phyloP scores from a whole-genome alignment of 2,888 invertebrate species.

The Cerastis rubricosa region DNA sequence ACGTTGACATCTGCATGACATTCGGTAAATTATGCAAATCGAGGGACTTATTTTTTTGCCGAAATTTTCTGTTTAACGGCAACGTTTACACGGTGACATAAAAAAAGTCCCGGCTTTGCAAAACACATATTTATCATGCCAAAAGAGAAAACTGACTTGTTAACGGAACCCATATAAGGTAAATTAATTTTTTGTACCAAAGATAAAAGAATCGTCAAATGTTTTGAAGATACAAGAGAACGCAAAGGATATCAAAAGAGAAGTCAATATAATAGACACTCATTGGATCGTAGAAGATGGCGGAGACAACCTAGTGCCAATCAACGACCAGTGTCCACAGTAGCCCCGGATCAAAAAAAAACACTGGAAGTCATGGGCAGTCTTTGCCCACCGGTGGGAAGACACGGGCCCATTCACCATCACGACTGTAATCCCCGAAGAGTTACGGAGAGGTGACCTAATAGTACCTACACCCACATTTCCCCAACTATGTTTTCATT shows the following conservation, averaged over 20 bases:
- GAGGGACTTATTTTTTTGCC: slow-evolving; percentile 21
- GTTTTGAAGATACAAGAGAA: not conserved
- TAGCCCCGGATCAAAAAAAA: too few species aligned
- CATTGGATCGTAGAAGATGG: not conserved
- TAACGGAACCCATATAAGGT: slow-evolving; percentile 26
- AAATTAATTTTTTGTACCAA: slow-evolving; percentile 10
- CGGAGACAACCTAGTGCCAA: not conserved
- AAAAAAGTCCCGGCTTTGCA: slow-evolving; percentile 17
- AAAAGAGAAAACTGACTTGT: slow-evolving; percentile 44
- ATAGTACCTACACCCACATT: too few species aligned
- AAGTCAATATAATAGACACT: not conserved
- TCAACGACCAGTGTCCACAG: too few species aligned
- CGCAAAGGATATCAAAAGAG: not conserved
- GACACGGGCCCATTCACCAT: too few species aligned
- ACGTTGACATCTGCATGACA: slow-evolving; percentile 41
- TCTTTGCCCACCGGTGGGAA: not conserved
- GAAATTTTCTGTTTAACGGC: slow-evolving; percentile 29
- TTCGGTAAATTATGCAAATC: slow-evolving; percentile 53
- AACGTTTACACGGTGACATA: slow-evolving; percentile 20
- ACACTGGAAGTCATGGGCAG: not conserved
- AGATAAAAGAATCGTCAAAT: not conserved
- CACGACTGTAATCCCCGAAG: too few species aligned
- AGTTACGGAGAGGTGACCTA: too few species aligned
- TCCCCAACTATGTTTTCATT: too few species aligned
- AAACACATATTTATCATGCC: slow-evolving; percentile 48